Evolutionary conservation across 2,888 invertebrate species (phyloP), one percentile per base, ranked within the genome.

Genomic region (Meiosimyza platycephala): DNA sequence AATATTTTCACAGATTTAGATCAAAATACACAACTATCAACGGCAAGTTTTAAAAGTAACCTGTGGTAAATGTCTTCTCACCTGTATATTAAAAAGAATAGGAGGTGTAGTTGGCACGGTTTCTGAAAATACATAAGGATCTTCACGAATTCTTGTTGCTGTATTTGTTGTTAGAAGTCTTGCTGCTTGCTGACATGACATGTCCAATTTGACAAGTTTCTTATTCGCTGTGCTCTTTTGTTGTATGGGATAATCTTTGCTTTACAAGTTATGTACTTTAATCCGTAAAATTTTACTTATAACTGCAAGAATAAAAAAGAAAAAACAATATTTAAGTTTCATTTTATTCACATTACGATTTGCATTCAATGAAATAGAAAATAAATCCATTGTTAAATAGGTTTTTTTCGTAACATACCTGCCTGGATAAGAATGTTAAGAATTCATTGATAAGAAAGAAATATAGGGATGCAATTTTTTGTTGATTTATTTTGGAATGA

Each of bases 61-160:
- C 9, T 64, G 18, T 15, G 55, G 12, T 47, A 55, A 33, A 50
- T 59, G 28, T 4, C 54, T 62, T 16, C 72, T 76, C 79, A 87
- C 87, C 84, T 87, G 87, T 79, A 86, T 84, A 81, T 85, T 86
- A 79, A 86, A 87, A 81, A 86, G 79, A 81, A 84, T 81, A 78
- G 86, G 85, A 78, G 86, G 85, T 77, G 86, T 81, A 76, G 84
- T 80, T 82, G 86, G 82, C 81, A 85, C 81, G 78, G 87, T 84
- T 80, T 88, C 88, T 84, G 87, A 86, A 81, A 88, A 87, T 75
- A 85, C 86, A 83, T 88, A 88, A 78, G 87, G 87, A 86, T 88
- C 87, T 82, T 87, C 87, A 78, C 84, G 77, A 74, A 79, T 33
- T 72, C 66, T 59, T 71, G 65, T 9, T 69, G 68, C 51, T 67